Evolutionary conservation across 2,113 vertebrate genomes (phyloP), one percentile per base, ranked within the genome.

Genomic region (Cyphomyrus plagiostoma): DNA sequence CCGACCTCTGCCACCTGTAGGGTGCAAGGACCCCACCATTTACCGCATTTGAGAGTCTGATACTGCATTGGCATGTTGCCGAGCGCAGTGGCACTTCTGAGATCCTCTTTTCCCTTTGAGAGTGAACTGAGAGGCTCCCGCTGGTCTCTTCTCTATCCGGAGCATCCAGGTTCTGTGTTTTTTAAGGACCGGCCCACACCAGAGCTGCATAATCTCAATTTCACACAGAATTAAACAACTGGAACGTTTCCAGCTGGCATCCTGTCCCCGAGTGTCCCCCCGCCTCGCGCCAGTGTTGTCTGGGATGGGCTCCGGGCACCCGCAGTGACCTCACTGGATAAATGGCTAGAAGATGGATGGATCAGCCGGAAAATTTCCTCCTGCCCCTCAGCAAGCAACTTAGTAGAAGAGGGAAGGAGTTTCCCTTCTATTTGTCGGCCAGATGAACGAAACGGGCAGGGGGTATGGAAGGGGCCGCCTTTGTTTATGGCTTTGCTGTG

Each of bases 161-260:
- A 70, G 26, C n/a, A 10, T 70, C n/a, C 26, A 70, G n/a, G 9
- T 70, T 70, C 62, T 70, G 62, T 70, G 10, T 70, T 30, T 70
- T 70, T 70, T 30, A 70, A 19, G 35, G 74, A 7, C 26, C 15
- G 17, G 30, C 15, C 13, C 35, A 42, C 74, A 35, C 1, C 15
- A 42, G 74, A 17, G 13, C 35, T 7, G 35, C 35, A 42, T 17
- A 5, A 39, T 39, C 35, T 80, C 74, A 80, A 80, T 80, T 80
- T 80, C 74, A 42, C 48, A 23, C 83, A 50, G 83, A 86, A 49
- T 86, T 86, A 86, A 84, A 48, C 82, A 48, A 86, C 35, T 39
- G 30, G 74, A 80, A 80, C 5, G 1, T 21, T 8, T 80, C 35
- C 74, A 39, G 35, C 35, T 80, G 74, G 35, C 74, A 19, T 80